Conservation (phyloP, 1,140 invertebrate species). For the Trypoxylus dichotomus region DNA sequence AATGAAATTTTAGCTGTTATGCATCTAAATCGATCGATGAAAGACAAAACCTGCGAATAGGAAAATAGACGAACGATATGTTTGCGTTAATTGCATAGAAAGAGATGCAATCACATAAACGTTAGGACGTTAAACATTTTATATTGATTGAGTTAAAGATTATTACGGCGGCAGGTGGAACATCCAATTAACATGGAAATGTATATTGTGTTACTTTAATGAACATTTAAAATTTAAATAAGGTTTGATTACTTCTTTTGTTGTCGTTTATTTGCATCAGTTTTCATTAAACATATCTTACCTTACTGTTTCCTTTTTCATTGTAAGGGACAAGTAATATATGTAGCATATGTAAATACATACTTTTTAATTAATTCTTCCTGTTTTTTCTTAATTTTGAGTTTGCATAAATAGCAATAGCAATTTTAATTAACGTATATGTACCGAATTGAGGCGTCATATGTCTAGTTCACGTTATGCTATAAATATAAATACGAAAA, state of each 20-base stretch:
- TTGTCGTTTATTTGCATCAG: constrained; percentile 38
- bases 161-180: constrained; percentile 44
- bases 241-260: constrained; percentile 49
- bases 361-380: neutral
- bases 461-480: too few species aligned
- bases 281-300: constrained; percentile 23
- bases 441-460: too few species aligned
- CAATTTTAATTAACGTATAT: too few species aligned
- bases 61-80: neutral
- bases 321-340: too few species aligned
- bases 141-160: constrained; percentile 46
- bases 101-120: neutral
- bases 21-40: constrained; percentile 22
- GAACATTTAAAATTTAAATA: constrained; percentile 51
- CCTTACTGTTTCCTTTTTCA: too few species aligned
- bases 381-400: too few species aligned
- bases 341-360: neutral
- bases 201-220: constrained; percentile 49
- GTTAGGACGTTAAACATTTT: constrained; percentile 33
- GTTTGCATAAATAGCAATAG: too few species aligned
- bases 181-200: constrained; percentile 48
- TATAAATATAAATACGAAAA: too few species aligned
- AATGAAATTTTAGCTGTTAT: constrained; percentile 33
- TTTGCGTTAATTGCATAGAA: constrained; percentile 14
- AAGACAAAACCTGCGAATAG: constrained; percentile 11